Evolutionary conservation across 2,888 invertebrate genomes (phyloP).

Genomic region (Sclerodermus sp.): DNA sequence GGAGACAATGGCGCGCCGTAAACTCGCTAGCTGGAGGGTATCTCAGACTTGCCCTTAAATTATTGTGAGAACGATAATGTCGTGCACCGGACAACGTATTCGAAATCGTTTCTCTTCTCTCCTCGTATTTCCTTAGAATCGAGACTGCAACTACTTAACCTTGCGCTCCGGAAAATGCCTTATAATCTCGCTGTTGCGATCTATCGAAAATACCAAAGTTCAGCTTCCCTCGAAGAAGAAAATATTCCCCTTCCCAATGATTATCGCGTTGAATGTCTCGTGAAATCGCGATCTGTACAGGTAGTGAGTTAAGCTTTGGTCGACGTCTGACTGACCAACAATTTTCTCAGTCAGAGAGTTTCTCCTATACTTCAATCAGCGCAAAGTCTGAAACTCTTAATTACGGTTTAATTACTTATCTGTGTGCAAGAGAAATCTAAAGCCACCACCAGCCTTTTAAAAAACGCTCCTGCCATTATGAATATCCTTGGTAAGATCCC

Average conservation of each 20-base stretch:
- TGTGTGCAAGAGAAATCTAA: conserved; percentile 25
- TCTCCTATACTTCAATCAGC: too few relatives aligned
- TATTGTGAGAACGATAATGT: conserved; percentile 15
- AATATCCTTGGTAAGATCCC: conserved; percentile 38
- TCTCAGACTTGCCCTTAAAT: conserved; percentile 29
- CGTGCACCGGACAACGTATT: background rate
- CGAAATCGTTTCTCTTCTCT: background rate
- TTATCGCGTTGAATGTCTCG: too few relatives aligned
- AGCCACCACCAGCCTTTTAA: conserved; percentile 17
- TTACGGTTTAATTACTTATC: conserved; percentile 38
- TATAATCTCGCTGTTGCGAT: too few relatives aligned
- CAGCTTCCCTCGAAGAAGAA: too few relatives aligned
- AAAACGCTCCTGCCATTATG: conserved; percentile 33
- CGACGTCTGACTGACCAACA: too few relatives aligned
- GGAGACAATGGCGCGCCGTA: background rate
- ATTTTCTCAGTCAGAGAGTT: too few relatives aligned
- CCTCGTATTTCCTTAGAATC: background rate
- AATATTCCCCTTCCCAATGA: too few relatives aligned
- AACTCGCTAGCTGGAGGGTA: background rate
- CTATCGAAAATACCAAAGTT: too few relatives aligned
- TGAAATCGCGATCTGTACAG: too few relatives aligned
- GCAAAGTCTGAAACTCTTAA: conserved; percentile 16
- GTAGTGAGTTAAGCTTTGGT: too few relatives aligned
- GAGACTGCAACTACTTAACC: too few relatives aligned
- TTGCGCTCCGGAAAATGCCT: too few relatives aligned